Evolutionary conservation across 23 tunicate species (phyloP), one percentile per base, ranked within the genome.

Genomic region (Halocynthia roretzi): DNA sequence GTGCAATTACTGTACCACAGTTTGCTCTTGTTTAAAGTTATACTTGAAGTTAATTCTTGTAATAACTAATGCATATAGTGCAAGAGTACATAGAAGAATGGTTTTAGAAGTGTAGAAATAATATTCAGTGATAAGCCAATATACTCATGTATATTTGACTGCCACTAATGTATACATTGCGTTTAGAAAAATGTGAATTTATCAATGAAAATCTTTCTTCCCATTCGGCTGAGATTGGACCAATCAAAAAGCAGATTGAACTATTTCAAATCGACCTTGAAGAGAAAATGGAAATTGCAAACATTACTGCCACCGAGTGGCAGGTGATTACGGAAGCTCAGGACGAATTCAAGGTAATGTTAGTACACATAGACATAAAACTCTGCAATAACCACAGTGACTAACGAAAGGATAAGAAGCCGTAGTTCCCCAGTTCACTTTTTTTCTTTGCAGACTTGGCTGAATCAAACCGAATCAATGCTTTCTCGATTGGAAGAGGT

Each of bases 381-480:
- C 19, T 18, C 40, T n/a, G 62, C 62, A 57, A 12, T 57, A 10
- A 57, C 11, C 12, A 57, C 62, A 57, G 62, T 10, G 62, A 57
- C 62, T 57, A n/a, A n/a, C n/a, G n/a, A n/a, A n/a, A n/a, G n/a
- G n/a, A n/a, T n/a, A n/a, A n/a, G n/a, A n/a, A n/a, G n/a, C n/a
- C n/a, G n/a, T n/a, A n/a, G n/a, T n/a, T n/a, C n/a, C n/a, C n/a
- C n/a, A n/a, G n/a, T n/a, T n/a, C n/a, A 17, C 64, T 60, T 60
- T n/a, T n/a, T 60, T 4, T 60, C 18, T 60, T 15, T 60, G 64
- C 75, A 88, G 95, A 66, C 23, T 8, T 88, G 95, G 95, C 68
- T 81, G 7, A 6, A 10, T 18, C 56, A 65, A 18, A 83, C 86
- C 22, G 76, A 73, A 40, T 50, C 64, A 51, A 18, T 56, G 8